These are phyloP conservation scores for Tachysurus fulvidraco DNA, from an alignment of 2,113 vertebrate species.

Conservation along the genomic window DNA sequence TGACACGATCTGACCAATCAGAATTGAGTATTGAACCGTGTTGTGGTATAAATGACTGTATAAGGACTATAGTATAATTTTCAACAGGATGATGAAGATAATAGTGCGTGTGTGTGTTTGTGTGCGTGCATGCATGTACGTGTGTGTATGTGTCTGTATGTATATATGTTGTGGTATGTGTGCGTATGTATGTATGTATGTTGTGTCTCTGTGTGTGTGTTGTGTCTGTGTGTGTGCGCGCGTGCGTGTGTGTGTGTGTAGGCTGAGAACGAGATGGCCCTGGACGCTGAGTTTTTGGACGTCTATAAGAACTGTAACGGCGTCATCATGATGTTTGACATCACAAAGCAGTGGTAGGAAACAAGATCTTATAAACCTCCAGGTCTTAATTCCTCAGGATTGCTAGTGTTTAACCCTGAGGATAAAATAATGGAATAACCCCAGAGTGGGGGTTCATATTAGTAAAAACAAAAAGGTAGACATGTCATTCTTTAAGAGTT, in stretches of 20 bases:
- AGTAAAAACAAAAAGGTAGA: too few species aligned
- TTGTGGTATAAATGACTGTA: not conserved
- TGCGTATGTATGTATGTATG: not conserved
- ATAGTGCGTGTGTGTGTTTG: not conserved
- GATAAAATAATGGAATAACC: too few species aligned
- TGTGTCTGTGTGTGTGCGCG: not conserved
- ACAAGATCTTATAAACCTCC: not conserved
- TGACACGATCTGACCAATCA: not conserved
- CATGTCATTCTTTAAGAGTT: too few species aligned
- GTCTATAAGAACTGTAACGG: conserved; percentile 98
- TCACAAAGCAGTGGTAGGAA: conserved; percentile 94
- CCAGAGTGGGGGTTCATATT: too few species aligned
- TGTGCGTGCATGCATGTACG: not conserved
- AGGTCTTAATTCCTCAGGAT: not conserved
- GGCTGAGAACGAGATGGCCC: conserved; percentile 88
- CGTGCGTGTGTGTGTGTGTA: conserved; percentile 54
- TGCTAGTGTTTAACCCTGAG: not conserved
- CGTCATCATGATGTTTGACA: conserved; percentile 99
- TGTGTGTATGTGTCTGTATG: not conserved
- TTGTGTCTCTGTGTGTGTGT: not conserved
- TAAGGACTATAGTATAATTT: not conserved
- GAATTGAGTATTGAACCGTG: not conserved
- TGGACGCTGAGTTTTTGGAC: conserved; percentile 96
- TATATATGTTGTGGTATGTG: too few species aligned
- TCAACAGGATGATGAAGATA: not conserved